Base-by-base conservation (phyloP, 2,888 invertebrate species). In the Drosophila limbata region DNA sequence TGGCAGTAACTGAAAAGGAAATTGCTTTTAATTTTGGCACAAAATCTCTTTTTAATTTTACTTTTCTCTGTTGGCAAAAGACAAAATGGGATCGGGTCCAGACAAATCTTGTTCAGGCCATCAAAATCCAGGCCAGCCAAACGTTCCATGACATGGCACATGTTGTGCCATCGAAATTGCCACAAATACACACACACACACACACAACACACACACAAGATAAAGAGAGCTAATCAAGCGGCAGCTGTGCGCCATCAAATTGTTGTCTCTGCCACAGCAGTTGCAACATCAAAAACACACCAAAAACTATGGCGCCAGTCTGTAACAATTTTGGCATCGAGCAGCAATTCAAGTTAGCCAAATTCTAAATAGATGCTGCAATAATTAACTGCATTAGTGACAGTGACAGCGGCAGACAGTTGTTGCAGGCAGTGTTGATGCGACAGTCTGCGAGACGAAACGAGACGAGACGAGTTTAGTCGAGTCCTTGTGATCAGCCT, bases 31-130 rank as follows among this genome's bases (percentile, higher is more conserved):
- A 84, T 84, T 87, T 82, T 80, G 75, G 70, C 84, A 67, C 71
- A 84, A 87, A 87, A 85, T 84, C 79, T 75, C 77, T 77, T 81
- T 87, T 84, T 87, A 84, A 84, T 82, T 79, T 84, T 68, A 57
- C 47, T 42, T 42, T 65, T 51, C 51, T 47, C 21, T 57, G 6
- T 28, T 55, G 11, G 65, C 67, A 56, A 71, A 77, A 59, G 56
- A 48, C 64, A 73, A 74, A 69, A 69, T 71, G 61, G 35, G 55
- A 28, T 25, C 70, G 60, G 15, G 31, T 31, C 42, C 45, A 56
- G 56, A 65, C 70, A 56, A 76, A 69, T 65, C 67, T 63, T 48
- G 71, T 57, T 60, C 57, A 25, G 5, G 71, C 62, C 37, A 56
- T 63, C 61, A 57, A 66, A 70, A 60, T 62, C 17, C 31, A 35